A percentile compares a stretch with the other conserved stretches of the same genome.
phyloP scores from a whole-genome alignment of 2,797 vertebrate genomes.

The Microcaecilia unicolor region DNA sequence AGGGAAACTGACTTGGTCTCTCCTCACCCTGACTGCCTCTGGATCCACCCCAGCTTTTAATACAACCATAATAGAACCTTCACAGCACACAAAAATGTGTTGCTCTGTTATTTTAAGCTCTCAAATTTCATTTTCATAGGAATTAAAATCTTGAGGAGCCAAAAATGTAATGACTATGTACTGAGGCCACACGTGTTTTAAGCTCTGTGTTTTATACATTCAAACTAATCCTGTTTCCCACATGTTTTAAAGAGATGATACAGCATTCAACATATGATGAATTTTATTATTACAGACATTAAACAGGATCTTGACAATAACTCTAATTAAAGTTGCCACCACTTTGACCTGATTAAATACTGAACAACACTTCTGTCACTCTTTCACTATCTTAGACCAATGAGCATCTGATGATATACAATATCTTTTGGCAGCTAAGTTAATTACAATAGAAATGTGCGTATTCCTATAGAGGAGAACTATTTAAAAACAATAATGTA shows the following conservation, averaged over 20 bases:
- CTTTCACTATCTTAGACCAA: constrained; percentile 65
- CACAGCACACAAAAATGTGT: no score
- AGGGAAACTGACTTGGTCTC: no score
- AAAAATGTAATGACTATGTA: no score
- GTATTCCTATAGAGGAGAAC: constrained; percentile 55
- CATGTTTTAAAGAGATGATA: constrained; percentile 25
- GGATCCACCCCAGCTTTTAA: no score
- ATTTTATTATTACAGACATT: constrained; percentile 53
- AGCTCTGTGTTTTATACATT: constrained; percentile 7
- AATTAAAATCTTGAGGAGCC: no score
- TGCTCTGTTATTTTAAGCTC: no score
- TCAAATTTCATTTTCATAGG: no score
- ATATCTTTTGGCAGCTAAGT: constrained; percentile 81
- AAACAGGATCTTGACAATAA: constrained; percentile 61
- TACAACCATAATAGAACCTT: no score
- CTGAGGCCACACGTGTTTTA: no score
- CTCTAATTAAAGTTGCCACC: constrained; percentile 72
- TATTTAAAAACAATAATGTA: constrained; percentile 53
- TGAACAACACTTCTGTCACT: constrained; percentile 60
- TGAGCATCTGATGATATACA: constrained; percentile 68
- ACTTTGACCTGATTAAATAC: constrained; percentile 77
- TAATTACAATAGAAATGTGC: constrained; percentile 82
- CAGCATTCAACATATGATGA: constrained; percentile 49
- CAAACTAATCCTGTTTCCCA: constrained; percentile 8
- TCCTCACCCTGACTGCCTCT: no score